Base-by-base conservation (phyloP, 1,140 invertebrate species). In the Tetramorium parvispinum region DNA sequence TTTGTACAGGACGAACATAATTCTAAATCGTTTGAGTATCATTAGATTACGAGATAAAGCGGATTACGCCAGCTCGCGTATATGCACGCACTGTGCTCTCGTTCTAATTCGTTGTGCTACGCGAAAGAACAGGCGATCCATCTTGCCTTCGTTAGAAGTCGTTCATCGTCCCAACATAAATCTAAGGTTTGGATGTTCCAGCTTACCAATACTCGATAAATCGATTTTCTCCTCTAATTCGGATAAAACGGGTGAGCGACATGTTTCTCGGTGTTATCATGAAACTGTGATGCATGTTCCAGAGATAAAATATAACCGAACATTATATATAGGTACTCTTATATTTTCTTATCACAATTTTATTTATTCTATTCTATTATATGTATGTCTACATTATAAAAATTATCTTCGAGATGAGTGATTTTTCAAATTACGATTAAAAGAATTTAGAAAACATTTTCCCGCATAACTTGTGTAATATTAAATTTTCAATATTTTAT, bases 91-190 rank as follows among this genome's bases (percentile, higher is more conserved):
- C 21, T 40, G 21, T 10, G 18, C 37, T 83, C n/a, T 37, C 13
- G 59, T 32, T 32, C 65, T 51, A 53, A 55, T 77, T 77, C 21
- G 61, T 65, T 46, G 32, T 18, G 61, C 21, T 24, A n/a, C 37
- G 65, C 37, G 16, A 16, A 75, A 81, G 24, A 51, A 40, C 37
- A 40, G 40, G 27, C 76, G 40, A 89, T 89, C 76, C 55, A 87
- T 89, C 61, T n/a, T 59, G 53, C 55, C 68, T 85, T 87, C 88
- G 75, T 88, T 90, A 88, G 76, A 86, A 88, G 79, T 90, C 79
- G 70, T 88, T 81, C 75, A 79, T 87, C 75, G 75, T 57, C 75
- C 46, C 55, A 24, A 77, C 85, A 89, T 89, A 89, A 89, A 90
- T 89, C 79, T 73, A 43, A 21, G 46, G 59, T 87, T 32, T 68